Evolutionary conservation across 2,888 invertebrate genomes (phyloP).

Genomic region (Tortricodes alternella): DNA sequence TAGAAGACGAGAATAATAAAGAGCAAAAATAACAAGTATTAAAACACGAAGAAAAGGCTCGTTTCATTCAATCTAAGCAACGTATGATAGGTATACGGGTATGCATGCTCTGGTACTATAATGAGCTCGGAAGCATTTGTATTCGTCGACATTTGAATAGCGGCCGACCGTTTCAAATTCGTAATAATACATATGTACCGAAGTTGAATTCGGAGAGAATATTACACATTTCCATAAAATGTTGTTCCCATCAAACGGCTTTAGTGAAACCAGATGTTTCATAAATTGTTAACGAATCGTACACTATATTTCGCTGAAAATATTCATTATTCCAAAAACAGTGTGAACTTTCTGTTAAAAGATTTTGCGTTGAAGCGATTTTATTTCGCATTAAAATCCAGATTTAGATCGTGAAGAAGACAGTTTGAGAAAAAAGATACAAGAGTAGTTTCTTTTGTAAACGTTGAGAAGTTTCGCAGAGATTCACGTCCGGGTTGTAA

Average conservation of each 20-base stretch:
- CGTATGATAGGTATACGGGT: constrained; percentile 24
- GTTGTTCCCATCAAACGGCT: constrained; percentile 31
- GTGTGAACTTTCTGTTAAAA: constrained; percentile 1
- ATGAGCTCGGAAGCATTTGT: constrained; percentile 50
- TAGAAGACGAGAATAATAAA: constrained; percentile 16
- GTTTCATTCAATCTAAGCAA: constrained; percentile 27
- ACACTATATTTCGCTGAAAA: neutral
- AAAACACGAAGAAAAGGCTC: constrained; percentile 22
- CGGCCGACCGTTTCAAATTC: constrained; percentile 43
- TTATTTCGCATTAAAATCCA: constrained; percentile 10
- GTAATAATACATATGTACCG: constrained; percentile 41
- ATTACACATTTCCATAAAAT: constrained; percentile 44
- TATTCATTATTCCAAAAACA: neutral
- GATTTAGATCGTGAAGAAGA: constrained; percentile 12
- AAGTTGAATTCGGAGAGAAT: constrained; percentile 36
- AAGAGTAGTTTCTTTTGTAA: constrained; percentile 20
- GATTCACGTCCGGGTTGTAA: constrained; percentile 22
- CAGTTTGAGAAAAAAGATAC: constrained; percentile 17
- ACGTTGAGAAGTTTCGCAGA: constrained; percentile 22
- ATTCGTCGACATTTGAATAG: constrained; percentile 52
- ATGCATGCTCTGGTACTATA: constrained; percentile 38
- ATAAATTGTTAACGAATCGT: neutral
- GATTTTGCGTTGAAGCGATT: constrained; percentile 6
- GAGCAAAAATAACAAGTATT: constrained; percentile 24
- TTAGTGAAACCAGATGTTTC: constrained; percentile 20